Percentiles rank a stretch among this genome's conserved stretches.
Conservation (phyloP, 2,888 invertebrate genomes). For the Eustalomyia histrio region DNA sequence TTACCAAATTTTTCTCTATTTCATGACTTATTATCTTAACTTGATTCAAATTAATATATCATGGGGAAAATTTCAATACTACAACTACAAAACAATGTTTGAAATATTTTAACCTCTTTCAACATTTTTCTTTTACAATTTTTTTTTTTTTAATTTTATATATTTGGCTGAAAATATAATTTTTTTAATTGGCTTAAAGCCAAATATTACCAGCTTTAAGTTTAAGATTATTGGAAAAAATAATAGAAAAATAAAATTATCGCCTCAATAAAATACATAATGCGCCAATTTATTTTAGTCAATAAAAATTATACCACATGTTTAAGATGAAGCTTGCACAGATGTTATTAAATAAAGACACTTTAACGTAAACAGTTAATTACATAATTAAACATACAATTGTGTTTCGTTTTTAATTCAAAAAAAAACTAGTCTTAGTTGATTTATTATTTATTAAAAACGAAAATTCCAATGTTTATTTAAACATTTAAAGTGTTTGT, state of each 20-base stretch:
- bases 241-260: slow-evolving; percentile 13
- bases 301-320: slow-evolving; percentile 6
- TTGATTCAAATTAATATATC: no score
- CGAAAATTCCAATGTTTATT: no score
- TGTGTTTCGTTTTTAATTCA: no score
- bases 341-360: not conserved
- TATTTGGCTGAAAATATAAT: not conserved
- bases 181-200: slow-evolving; percentile 40
- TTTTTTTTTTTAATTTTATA: not conserved
- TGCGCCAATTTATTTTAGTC: slow-evolving; percentile 32
- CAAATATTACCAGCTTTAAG: slow-evolving; percentile 52
- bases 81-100: not conserved
- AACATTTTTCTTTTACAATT: not conserved
- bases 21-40: no score
- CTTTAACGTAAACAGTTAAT: no score
- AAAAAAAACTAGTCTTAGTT: no score
- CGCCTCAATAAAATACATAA: slow-evolving; percentile 28
- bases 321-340: slow-evolving; percentile 39
- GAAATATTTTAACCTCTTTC: no score
- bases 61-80: no score
- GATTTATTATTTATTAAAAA: no score
- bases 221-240: slow-evolving; percentile 47
- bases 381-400: no score
- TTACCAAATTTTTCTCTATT: no score
- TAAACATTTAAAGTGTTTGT: no score